Evolutionary conservation across 2,888 invertebrate species (phyloP).

Genomic region (Eupithecia abbreviata): DNA sequence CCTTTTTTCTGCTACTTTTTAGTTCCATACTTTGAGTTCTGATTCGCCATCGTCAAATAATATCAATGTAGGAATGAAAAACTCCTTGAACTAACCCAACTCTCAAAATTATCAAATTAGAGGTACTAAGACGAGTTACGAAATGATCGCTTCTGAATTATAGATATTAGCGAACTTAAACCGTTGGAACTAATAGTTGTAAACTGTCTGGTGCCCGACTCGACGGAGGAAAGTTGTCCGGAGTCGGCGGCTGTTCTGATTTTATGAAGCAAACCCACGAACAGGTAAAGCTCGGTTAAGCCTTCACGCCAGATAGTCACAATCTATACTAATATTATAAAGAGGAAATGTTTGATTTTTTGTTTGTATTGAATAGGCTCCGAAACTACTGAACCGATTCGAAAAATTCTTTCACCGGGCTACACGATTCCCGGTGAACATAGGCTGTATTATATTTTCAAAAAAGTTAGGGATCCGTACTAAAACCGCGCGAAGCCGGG

Average conservation of each 20-base stretch:
- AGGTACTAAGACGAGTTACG: not conserved
- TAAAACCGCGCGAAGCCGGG: too few relatives aligned
- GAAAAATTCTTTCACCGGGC: too few relatives aligned
- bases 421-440: too few relatives aligned
- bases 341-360: too few relatives aligned
- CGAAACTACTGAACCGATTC: too few relatives aligned
- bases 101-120: not conserved
- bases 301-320: not conserved
- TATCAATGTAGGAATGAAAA: too few relatives aligned
- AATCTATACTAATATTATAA: not conserved
- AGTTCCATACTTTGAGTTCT: too few relatives aligned
- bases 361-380: too few relatives aligned
- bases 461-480: too few relatives aligned
- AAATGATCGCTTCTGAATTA: constrained; percentile 14
- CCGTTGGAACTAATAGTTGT: constrained; percentile 20
- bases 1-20: too few relatives aligned
- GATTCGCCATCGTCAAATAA: too few relatives aligned
- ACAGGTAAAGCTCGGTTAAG: constrained; percentile 31
- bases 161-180: constrained; percentile 15
- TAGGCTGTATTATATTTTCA: too few relatives aligned
- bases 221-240: constrained; percentile 42
- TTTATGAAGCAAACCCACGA: constrained; percentile 47
- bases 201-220: constrained; percentile 30
- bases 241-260: constrained; percentile 39
- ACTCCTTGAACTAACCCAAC: not conserved